Evolutionary conservation across 2,113 vertebrate species (phyloP), one percentile per base, ranked within the genome.

Genomic region (Cairina moschata): DNA sequence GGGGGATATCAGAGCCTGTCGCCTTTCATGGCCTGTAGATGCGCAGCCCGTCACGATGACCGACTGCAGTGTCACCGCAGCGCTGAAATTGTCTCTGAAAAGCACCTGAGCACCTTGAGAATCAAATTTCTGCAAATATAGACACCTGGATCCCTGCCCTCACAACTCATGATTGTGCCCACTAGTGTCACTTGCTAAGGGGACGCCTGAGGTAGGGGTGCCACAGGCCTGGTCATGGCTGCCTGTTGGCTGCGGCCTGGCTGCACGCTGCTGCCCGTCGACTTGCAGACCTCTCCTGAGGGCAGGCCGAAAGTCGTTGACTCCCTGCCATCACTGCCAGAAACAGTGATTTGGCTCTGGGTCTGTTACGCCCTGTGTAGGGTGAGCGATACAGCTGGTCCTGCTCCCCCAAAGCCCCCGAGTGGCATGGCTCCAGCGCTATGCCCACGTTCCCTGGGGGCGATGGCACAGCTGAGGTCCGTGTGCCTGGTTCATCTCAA

Each of bases 101-200:
- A 77, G 46, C 29, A 36, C 34, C 26, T 56, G 62, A 84, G 80
- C 75, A 87, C 88, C 66, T 91, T 50, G 52, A 73, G 79, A 75
- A 69, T 87, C 50, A 32, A 74, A 62, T 22, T 42, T 67, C 2
- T 12, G 78, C 69, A 65, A 32, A 8, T 54, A 40, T 31, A 74
- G 79, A 5, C 5, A 3, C 11, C 63, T 73, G 62, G 34, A 60
- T 78, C 17, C 0, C 25, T 66, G 28, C 14, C 58, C 18, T 58
- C 0, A 0, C 69, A 52, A 77, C 38, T 44, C 25, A 29, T 0
- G 0, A 42, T 65, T 29, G 2, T 2, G 28, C 63, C 60, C 65
- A 23, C 31, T 77, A 22, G 21, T 66, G 11, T 68, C 12, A 20
- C 52, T 8, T 63, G 25, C 63, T 38, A 6, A 0, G 21, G 17